Conservation (phyloP, 2,888 invertebrate genomes). For the Caenorhabditis afra region DNA sequence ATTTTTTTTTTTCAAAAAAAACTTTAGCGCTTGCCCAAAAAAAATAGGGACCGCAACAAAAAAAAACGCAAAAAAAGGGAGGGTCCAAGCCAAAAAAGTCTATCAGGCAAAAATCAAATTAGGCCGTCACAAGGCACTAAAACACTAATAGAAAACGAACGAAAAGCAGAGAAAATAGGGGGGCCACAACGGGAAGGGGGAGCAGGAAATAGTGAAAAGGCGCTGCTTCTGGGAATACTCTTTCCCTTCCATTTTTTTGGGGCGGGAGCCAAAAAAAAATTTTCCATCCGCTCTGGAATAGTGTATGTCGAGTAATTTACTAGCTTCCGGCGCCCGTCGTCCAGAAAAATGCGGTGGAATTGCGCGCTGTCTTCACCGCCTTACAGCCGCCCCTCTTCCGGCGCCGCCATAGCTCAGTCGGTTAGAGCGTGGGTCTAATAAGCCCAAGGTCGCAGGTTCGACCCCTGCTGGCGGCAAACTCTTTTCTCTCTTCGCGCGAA, state of each 20-base stretch:
- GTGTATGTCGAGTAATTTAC: not conserved
- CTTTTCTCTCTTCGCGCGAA: conserved; percentile 58
- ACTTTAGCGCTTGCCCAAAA: not conserved
- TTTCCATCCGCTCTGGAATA: not conserved
- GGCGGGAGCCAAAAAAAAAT: not conserved
- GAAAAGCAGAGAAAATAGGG: not conserved
- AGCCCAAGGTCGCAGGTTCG: conserved; percentile 80
- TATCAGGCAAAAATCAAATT: conserved; percentile 21
- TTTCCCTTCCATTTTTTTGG: too few relatives aligned
- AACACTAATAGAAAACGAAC: not conserved
- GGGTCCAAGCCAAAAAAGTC: not conserved
- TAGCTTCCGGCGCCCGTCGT: not conserved
- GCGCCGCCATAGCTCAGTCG: conserved; percentile 80
- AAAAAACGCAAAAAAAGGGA: not conserved
- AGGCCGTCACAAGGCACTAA: not conserved
- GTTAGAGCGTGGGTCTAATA: conserved; percentile 81
- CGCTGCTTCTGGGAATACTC: too few relatives aligned
- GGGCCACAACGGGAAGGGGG: not conserved
- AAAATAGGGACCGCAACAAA: not conserved
- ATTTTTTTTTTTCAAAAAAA: not conserved
- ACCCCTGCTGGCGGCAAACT: conserved; percentile 79
- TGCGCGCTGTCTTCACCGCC: conserved; percentile 19
- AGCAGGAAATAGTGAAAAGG: not conserved
- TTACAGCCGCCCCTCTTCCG: not conserved
- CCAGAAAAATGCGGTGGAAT: not conserved